These are phyloP conservation scores for Plagiodera versicolora DNA, from an alignment of 2,888 invertebrate genomes.

Conservation along the genomic window DNA sequence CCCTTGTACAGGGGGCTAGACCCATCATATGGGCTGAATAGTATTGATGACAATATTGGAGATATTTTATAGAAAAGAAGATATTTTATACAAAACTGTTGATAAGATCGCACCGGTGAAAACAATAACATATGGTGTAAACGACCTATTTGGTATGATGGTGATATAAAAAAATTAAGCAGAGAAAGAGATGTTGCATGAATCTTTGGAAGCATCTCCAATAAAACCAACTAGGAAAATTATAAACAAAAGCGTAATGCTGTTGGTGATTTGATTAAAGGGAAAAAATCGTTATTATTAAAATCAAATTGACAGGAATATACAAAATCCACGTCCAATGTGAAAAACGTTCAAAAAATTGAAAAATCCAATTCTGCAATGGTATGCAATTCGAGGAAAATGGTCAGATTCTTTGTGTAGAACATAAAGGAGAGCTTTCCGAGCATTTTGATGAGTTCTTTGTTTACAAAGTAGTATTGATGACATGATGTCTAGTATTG, in stretches of 20 bases:
- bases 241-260: conserved; percentile 10
- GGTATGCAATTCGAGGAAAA: neutral
- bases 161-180: conserved; percentile 3
- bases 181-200: neutral
- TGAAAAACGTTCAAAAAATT: conserved; percentile 4
- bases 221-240: neutral
- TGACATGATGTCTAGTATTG: neutral
- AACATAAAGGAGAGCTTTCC: neutral
- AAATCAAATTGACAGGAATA: conserved; percentile 11
- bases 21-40: too few relatives aligned
- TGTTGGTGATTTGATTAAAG: conserved; percentile 6
- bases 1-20: too few relatives aligned
- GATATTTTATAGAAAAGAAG: too few relatives aligned
- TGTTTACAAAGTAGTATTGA: conserved; percentile 1
- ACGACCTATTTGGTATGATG: conserved; percentile 11
- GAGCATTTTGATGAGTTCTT: neutral
- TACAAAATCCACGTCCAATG: conserved; percentile 1
- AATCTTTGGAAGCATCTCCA: conserved; percentile 2
- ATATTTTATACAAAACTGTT: neutral
- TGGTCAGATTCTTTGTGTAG: conserved; percentile 6
- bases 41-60: neutral
- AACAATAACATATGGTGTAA: conserved; percentile 4
- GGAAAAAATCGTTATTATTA: conserved; percentile 7
- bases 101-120: neutral
- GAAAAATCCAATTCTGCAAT: conserved; percentile 6